Evolutionary conservation across 2,113 vertebrate species (phyloP).

Genomic region (Echinops telfairi): DNA sequence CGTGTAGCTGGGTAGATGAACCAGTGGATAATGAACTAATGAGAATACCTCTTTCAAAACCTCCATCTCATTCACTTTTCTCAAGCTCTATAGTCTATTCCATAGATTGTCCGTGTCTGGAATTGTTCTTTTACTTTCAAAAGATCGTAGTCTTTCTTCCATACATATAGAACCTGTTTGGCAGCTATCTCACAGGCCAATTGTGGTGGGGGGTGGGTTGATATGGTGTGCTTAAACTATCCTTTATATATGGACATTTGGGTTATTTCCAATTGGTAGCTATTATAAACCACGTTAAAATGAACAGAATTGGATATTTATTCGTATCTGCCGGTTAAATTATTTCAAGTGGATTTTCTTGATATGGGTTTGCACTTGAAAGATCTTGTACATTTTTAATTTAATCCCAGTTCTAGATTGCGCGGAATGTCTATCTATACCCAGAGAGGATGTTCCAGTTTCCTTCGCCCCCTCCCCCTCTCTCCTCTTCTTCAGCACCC

Average conservation of each 20-base stretch:
- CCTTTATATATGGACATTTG: background rate
- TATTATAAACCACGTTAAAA: background rate
- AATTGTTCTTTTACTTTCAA: slow-evolving; percentile 12
- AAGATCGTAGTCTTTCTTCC: background rate
- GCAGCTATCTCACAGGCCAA: background rate
- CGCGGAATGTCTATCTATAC: background rate
- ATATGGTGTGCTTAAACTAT: slow-evolving; percentile 6
- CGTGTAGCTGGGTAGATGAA: background rate
- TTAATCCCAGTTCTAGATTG: background rate
- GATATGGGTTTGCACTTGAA: background rate
- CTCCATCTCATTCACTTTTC: background rate
- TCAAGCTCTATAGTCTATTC: background rate
- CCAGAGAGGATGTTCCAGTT: background rate
- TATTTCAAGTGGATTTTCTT: slow-evolving; percentile 19
- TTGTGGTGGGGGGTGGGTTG: background rate
- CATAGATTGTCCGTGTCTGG: background rate
- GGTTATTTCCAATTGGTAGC: background rate
- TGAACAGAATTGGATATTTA: background rate
- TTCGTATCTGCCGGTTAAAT: background rate
- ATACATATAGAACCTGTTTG: background rate
- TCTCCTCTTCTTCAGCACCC: background rate
- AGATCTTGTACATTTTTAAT: background rate
- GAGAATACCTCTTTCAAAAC: background rate
- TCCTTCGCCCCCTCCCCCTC: no score
- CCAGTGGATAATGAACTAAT: background rate